Conservation (phyloP, 2,113 vertebrate species). For the Phrynosoma platyrhinos region DNA sequence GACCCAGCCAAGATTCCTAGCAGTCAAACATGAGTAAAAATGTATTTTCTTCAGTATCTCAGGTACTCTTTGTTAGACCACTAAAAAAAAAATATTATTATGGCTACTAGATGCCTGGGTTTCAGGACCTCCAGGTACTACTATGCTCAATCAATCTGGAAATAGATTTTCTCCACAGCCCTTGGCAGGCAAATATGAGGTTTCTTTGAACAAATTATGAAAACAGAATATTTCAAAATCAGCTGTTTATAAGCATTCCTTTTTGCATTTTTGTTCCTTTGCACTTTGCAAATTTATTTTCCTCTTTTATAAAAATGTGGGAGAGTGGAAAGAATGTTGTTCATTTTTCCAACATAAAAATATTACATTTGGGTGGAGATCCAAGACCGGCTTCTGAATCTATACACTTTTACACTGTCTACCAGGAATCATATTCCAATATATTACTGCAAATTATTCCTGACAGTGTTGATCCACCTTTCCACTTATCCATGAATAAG, state of each 20-base stretch:
- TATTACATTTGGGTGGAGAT: conserved; percentile 10
- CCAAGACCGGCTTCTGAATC: conserved; percentile 2
- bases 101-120: not conserved
- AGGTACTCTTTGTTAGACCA: not conserved
- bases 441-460: conserved; percentile 15
- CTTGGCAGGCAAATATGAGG: not conserved
- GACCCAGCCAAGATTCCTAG: not conserved
- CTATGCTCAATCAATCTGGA: not conserved
- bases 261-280: not conserved
- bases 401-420: not conserved
- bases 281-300: conserved; percentile 19
- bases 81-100: not conserved
- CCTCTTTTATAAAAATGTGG: conserved; percentile 1
- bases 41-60: not conserved
- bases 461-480: conserved; percentile 23
- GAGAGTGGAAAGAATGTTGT: conserved; percentile 10
- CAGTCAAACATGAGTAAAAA: not conserved
- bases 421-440: conserved; percentile 9
- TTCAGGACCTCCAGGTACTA: not conserved
- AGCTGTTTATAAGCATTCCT: conserved; percentile 21
- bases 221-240: conserved; percentile 3
- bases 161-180: not conserved
- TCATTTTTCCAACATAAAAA: conserved; percentile 23
- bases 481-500: conserved; percentile 16
- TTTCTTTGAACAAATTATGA: conserved; percentile 4